Conservation (phyloP, 2,888 invertebrate genomes). For the Drosophila falleni region DNA sequence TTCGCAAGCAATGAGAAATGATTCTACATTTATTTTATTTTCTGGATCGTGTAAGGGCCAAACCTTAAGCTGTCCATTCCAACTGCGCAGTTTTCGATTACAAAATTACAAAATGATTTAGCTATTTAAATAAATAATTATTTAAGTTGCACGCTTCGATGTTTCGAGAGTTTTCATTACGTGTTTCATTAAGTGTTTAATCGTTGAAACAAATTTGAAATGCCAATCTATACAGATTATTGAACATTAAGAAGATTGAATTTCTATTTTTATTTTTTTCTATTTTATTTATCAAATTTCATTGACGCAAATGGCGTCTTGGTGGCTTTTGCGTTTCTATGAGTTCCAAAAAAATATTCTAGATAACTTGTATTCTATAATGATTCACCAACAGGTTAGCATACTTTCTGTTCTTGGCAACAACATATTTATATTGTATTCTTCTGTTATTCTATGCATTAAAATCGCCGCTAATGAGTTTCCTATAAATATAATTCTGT, state of each 20-base stretch:
- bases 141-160: constrained; percentile 54
- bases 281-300: constrained; percentile 37
- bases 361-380: constrained; percentile 20
- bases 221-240: constrained; percentile 6
- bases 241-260: constrained; percentile 26
- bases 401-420: constrained; percentile 41
- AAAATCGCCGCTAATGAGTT: constrained; percentile 29
- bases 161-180: constrained; percentile 15
- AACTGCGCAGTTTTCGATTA: constrained; percentile 71
- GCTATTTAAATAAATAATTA: constrained; percentile 70
- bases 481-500: constrained; percentile 17
- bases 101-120: constrained; percentile 60
- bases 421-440: constrained; percentile 45
- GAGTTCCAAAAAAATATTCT: constrained; percentile 40
- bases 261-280: constrained; percentile 8
- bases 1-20: constrained; percentile 14
- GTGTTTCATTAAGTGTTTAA: constrained; percentile 3
- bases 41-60: constrained; percentile 59
- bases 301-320: constrained; percentile 35
- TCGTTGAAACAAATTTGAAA: constrained; percentile 6
- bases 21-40: constrained; percentile 3
- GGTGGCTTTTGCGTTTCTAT: constrained; percentile 28
- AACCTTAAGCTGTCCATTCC: constrained; percentile 30
- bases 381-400: constrained; percentile 72
- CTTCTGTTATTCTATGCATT: constrained; percentile 24